phyloP scores from a whole-genome alignment of 2,113 vertebrate species.

The Crocuta crocuta region DNA sequence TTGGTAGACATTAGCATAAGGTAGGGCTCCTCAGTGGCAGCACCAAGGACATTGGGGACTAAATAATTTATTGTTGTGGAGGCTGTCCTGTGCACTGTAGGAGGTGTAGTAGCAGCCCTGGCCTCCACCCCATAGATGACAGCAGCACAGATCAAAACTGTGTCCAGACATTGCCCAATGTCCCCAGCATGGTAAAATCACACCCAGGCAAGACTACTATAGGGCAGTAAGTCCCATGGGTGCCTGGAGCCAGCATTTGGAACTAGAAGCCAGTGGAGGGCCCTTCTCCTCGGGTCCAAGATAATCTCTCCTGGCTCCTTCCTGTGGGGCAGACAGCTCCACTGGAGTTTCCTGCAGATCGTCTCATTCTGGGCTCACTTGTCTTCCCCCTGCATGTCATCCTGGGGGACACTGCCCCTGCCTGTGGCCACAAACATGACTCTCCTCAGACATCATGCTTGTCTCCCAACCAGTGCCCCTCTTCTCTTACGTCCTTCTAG shows the following conservation, averaged over 20 bases:
- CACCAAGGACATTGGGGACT: no score
- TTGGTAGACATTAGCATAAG: background rate
- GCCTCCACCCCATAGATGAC: background rate
- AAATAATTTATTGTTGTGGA: no score
- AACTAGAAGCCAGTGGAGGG: background rate
- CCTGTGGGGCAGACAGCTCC: background rate
- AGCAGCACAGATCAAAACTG: background rate
- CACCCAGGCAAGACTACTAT: background rate
- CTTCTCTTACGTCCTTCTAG: background rate
- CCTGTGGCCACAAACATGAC: background rate
- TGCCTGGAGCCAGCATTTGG: background rate
- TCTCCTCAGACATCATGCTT: background rate
- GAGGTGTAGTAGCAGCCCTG: background rate
- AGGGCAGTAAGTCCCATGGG: background rate
- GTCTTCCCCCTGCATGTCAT: background rate
- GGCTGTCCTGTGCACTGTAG: background rate
- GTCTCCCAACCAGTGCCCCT: background rate
- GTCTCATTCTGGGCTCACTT: background rate
- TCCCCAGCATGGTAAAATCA: background rate
- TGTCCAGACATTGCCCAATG: background rate
- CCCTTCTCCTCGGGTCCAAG: background rate
- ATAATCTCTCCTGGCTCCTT: no score
- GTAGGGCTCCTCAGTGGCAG: background rate
- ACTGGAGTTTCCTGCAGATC: background rate
- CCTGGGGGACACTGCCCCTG: background rate